These are phyloP conservation scores for Lordiphosa stackelbergi DNA, from an alignment of 1,140 invertebrate genomes.

Conservation along the genomic window DNA sequence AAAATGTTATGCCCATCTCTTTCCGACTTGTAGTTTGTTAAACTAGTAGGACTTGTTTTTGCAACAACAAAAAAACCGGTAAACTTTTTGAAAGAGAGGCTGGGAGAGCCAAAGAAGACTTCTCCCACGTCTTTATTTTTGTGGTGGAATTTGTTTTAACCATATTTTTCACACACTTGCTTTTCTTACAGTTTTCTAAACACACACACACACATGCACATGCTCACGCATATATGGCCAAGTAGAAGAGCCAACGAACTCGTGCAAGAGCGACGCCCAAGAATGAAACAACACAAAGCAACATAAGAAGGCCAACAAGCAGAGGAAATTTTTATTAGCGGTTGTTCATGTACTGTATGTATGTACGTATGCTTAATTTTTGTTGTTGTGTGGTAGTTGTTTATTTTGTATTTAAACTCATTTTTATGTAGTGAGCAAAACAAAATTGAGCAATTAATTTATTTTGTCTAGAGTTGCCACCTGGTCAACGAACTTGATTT, in stretches of 20 bases:
- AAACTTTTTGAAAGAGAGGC: constrained; percentile 50
- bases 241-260: constrained; percentile 60
- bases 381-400: constrained; percentile 32
- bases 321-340: constrained; percentile 54
- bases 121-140: constrained; percentile 21
- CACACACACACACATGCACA: constrained; percentile 36
- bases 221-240: constrained; percentile 6
- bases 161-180: constrained; percentile 71
- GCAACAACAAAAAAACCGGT: constrained; percentile 69
- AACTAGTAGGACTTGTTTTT: constrained; percentile 72
- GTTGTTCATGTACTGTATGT: constrained; percentile 61
- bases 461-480: constrained; percentile 25
- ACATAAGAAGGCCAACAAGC: constrained; percentile 64
- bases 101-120: constrained; percentile 10
- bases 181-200: constrained; percentile 74
- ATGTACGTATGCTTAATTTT: constrained; percentile 60
- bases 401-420: constrained; percentile 37
- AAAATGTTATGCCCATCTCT: constrained; percentile 11
- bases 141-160: constrained; percentile 50
- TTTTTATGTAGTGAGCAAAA: constrained; percentile 5
- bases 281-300: constrained; percentile 68
- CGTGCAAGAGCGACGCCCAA: constrained; percentile 66
- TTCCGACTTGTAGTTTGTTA: constrained; percentile 29
- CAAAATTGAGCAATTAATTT: constrained; percentile 11
- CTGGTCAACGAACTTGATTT: constrained; percentile 40